Evolutionary conservation across 2,113 vertebrate species (phyloP).

Genomic region (Tragelaphus scriptus): DNA sequence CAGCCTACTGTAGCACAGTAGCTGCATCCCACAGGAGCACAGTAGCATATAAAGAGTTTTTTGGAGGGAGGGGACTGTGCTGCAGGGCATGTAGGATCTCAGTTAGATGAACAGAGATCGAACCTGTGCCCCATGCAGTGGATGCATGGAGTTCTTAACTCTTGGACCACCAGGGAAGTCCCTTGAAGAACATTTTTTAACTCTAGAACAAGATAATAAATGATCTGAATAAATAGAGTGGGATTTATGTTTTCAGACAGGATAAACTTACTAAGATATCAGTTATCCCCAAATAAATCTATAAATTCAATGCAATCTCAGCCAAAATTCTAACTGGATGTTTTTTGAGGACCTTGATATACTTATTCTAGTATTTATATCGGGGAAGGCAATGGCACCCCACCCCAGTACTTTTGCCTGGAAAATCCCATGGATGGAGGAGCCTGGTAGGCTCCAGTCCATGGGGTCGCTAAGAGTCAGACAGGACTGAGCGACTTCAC

Average conservation of each 20-base stretch:
- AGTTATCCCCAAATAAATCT: not conserved
- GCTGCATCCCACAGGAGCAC: not conserved
- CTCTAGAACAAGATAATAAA: not conserved
- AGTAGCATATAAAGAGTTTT: not conserved
- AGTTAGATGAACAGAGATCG: not conserved
- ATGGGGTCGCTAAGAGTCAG: too few relatives aligned
- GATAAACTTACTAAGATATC: not conserved
- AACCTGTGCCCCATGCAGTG: not conserved
- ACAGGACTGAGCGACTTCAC: too few relatives aligned
- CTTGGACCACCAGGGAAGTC: not conserved
- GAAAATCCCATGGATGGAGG: too few relatives aligned
- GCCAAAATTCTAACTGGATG: not conserved
- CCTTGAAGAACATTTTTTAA: not conserved
- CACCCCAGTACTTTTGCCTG: too few relatives aligned
- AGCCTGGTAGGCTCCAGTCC: too few relatives aligned
- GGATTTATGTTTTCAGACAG: not conserved
- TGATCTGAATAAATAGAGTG: not conserved
- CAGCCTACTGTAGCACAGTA: too few relatives aligned
- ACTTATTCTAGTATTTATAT: not conserved
- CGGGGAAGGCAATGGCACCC: too few relatives aligned
- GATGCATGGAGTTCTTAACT: not conserved
- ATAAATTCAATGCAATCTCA: not conserved
- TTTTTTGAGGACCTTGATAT: not conserved
- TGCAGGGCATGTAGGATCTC: not conserved
- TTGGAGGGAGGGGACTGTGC: fast-evolving